Evolutionary conservation across 2,113 vertebrate genomes (phyloP), one percentile per base, ranked within the genome.

Genomic region (Tor tambroides): DNA sequence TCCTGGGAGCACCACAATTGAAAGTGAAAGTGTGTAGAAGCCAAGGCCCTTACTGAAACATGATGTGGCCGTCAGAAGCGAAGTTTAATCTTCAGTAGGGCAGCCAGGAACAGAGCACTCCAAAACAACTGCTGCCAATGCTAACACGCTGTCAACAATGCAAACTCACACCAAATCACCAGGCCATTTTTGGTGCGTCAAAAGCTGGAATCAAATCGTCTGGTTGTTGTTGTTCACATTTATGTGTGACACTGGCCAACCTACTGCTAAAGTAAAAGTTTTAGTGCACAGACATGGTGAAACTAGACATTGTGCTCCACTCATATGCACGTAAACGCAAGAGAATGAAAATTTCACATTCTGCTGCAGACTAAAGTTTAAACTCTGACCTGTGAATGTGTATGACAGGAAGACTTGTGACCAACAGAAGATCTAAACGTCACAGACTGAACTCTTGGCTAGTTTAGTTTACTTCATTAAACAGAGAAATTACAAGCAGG

Each of bases 11-110:
- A 41, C 5, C 2, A 35, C 43, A 86, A 72, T 21, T 80, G 65
- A 80, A 86, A 86, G 63, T 71, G 63, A 86, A 86, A 86, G 85
- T 30, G 35, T 30, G 7, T 49, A 30, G 74, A 65, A 63, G 72
- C 72, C 71, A 65, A 77, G 83, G 56, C 54, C 69, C 38, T 61
- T 79, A 63, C 32, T 41, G 63, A 56, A 79, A 80, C 56, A 23
- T 9, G 30, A 32, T 49, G 74, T 14, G 38, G 14, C 30, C 21
- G 9, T 35, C 28, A 67, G 54, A 79, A 77, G 17, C 3, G 0
- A 14, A 15, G 41, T 65, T 69, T 79, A 79, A 79, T 79, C 41
- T 38, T 78, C 28, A 26, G 21, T 7, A 63, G 56, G 59, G 6
- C 14, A 63, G 76, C 76, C 32, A 54, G 21, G 35, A 38, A 65